Percentiles rank a stretch among this genome's conserved stretches.
These are phyloP conservation scores for Myotis findleyi DNA, from an alignment of 2,797 vertebrate genomes.

Conservation along the genomic window DNA sequence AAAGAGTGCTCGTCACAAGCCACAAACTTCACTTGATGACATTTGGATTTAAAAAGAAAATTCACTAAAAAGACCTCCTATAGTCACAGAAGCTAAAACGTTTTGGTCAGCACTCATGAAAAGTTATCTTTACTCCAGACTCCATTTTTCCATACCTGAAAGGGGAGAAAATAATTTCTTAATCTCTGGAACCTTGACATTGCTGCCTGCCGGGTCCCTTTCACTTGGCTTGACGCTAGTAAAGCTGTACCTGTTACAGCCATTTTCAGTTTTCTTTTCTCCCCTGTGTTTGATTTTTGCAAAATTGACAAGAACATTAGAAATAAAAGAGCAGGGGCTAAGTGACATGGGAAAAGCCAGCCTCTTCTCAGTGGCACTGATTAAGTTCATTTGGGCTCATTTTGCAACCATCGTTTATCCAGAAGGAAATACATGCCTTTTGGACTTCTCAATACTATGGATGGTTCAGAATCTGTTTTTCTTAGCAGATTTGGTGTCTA, in stretches of 20 bases:
- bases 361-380: background rate
- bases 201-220: background rate
- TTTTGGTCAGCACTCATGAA: background rate
- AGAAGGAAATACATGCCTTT: background rate
- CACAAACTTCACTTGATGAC: background rate
- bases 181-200: background rate
- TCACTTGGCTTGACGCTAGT: background rate
- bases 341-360: background rate
- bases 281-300: slow-evolving; percentile 10
- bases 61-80: background rate
- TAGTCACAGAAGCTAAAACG: background rate
- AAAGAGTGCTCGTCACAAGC: background rate
- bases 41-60: background rate
- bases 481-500: background rate
- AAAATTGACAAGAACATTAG: slow-evolving; percentile 6
- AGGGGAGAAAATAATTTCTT: background rate
- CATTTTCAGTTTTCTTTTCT: background rate
- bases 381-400: background rate
- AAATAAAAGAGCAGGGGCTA: background rate
- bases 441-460: background rate
- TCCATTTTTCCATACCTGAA: background rate
- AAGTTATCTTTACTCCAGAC: background rate
- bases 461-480: slow-evolving; percentile 20
- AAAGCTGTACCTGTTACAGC: background rate
- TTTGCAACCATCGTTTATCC: background rate